phyloP scores from a whole-genome alignment of 2,113 vertebrate genomes.

The Zapornia atra region DNA sequence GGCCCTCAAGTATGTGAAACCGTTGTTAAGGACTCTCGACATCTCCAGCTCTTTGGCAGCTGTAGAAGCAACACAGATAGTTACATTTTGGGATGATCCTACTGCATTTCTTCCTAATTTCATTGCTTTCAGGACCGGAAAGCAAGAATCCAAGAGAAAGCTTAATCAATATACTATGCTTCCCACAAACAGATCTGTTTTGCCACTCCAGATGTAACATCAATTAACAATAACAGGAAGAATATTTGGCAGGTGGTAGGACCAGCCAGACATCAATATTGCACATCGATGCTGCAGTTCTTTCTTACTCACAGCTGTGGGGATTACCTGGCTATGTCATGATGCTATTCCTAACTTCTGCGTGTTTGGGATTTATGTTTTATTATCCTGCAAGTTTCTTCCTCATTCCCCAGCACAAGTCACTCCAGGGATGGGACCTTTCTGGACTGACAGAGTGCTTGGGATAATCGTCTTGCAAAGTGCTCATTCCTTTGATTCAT shows the following conservation, averaged over 20 bases:
- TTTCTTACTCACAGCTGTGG: neutral
- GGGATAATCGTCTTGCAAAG: neutral
- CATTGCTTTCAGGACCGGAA: neutral
- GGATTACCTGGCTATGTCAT: neutral
- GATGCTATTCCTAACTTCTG: neutral
- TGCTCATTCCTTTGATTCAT: neutral
- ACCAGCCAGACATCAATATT: neutral
- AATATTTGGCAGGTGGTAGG: neutral
- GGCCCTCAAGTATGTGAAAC: neutral
- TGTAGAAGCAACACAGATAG: neutral
- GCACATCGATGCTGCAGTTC: neutral
- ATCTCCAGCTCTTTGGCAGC: neutral
- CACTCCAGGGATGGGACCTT: neutral
- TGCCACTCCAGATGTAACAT: neutral
- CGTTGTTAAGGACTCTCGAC: neutral
- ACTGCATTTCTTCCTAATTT: neutral
- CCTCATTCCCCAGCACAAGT: neutral
- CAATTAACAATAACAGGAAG: neutral
- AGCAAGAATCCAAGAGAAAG: neutral
- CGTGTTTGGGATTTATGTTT: neutral
- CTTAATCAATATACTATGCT: fast-evolving
- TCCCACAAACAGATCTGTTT: neutral
- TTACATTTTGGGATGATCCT: neutral
- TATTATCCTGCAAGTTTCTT: neutral
- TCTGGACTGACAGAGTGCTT: neutral